phyloP scores from a whole-genome alignment of 2,888 invertebrate genomes.

The Calephelis perditalis region DNA sequence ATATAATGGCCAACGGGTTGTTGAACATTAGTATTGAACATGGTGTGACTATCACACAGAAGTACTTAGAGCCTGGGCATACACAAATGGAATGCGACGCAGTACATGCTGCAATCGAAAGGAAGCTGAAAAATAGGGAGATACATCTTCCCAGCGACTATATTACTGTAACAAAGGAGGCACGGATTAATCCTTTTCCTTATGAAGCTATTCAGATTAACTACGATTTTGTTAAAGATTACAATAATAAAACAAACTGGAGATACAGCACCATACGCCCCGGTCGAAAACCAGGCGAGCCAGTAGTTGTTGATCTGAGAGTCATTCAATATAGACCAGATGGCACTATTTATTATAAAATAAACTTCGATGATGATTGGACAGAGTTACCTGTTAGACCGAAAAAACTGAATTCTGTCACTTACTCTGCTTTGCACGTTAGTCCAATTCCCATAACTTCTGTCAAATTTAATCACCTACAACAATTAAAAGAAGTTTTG shows the following conservation, averaged over 20 bases:
- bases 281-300: slow-evolving; percentile 14
- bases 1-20: background rate
- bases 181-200: background rate
- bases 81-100: slow-evolving; percentile 9
- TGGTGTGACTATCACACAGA: slow-evolving; percentile 13
- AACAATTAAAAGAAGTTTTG: slow-evolving; percentile 11
- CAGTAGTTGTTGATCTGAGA: slow-evolving; percentile 7
- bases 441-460: slow-evolving; percentile 13
- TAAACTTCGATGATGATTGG: background rate
- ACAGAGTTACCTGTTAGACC: slow-evolving; percentile 14
- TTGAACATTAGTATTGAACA: slow-evolving; percentile 1
- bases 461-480: slow-evolving; percentile 13
- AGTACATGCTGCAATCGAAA: slow-evolving; percentile 20
- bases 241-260: slow-evolving; percentile 18
- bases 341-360: slow-evolving; percentile 6
- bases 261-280: slow-evolving; percentile 14
- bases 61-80: slow-evolving; percentile 13
- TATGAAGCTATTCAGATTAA: slow-evolving; percentile 13
- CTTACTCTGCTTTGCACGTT: slow-evolving; percentile 13
- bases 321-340: slow-evolving; percentile 16
- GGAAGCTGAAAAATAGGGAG: slow-evolving; percentile 19
- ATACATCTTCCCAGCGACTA: slow-evolving; percentile 22
- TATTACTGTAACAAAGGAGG: slow-evolving; percentile 16
- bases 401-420: slow-evolving; percentile 16
- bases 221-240: slow-evolving; percentile 13